A percentile compares a stretch with the other conserved stretches of the same genome.
Evolutionary conservation across 1,140 invertebrate genomes (phyloP).

Genomic region (Drosophila arawakana): DNA sequence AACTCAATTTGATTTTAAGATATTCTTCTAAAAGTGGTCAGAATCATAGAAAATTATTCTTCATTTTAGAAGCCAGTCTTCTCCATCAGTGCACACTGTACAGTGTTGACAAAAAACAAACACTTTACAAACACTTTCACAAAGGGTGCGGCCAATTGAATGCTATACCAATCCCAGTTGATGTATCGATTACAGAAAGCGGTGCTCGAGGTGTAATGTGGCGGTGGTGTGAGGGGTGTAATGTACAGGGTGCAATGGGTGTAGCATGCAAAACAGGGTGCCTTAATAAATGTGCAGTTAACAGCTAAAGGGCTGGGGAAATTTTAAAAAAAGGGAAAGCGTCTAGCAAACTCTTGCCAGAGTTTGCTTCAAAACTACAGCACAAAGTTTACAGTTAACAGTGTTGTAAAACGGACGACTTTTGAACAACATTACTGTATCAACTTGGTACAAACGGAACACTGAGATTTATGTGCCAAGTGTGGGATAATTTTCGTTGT

Average conservation of each 20-base stretch:
- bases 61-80: too few relatives aligned
- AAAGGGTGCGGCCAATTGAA: slow-evolving; percentile 28
- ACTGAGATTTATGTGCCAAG: slow-evolving; percentile 11
- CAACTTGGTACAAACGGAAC: slow-evolving; percentile 5
- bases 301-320: slow-evolving; percentile 10
- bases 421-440: not conserved
- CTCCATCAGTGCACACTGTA: too few relatives aligned
- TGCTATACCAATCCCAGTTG: slow-evolving; percentile 6
- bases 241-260: slow-evolving; percentile 20
- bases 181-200: slow-evolving; percentile 3
- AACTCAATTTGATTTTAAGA: too few relatives aligned
- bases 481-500: slow-evolving; percentile 1
- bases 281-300: slow-evolving; percentile 40
- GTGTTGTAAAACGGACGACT: not conserved
- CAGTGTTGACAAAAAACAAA: slow-evolving; percentile 23
- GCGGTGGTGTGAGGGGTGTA: not conserved
- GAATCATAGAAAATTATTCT: too few relatives aligned
- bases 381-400: not conserved
- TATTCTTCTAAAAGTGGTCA: too few relatives aligned
- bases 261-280: slow-evolving; percentile 57
- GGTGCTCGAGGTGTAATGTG: slow-evolving; percentile 3
- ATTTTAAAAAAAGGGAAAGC: not conserved
- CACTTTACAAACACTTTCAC: slow-evolving; percentile 15
- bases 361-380: slow-evolving; percentile 3
- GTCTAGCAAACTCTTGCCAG: not conserved